Evolutionary conservation across 92 coral and sea anemone genomes (phyloP).

Genomic region (Siderastrea radians): DNA sequence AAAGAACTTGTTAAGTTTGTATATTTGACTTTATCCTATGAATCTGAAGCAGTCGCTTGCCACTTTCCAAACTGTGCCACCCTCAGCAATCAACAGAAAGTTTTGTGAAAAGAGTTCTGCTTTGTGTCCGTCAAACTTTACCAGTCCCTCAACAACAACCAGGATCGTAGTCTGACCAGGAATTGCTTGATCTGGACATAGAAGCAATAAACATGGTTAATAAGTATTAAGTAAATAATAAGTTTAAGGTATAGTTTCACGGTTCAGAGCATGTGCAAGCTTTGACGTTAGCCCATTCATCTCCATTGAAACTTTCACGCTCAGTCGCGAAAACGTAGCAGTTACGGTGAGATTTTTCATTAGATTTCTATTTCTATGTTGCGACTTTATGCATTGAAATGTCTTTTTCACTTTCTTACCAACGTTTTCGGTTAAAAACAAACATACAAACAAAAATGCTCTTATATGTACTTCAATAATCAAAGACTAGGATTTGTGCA

Average conservation of each 20-base stretch:
- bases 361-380: too few species aligned
- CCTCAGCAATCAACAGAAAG: conserved; percentile 94
- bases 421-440: too few species aligned
- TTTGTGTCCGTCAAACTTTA: conserved; percentile 90
- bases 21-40: conserved; percentile 40
- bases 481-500: too few species aligned
- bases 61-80: conserved; percentile 96
- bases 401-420: too few species aligned
- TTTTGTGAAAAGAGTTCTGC: conserved; percentile 89
- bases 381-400: too few species aligned
- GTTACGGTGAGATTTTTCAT: too few species aligned
- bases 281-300: too few species aligned
- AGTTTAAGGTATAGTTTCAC: neutral
- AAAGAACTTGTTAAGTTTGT: neutral
- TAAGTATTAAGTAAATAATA: neutral
- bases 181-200: conserved; percentile 84
- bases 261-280: too few species aligned
- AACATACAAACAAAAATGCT: too few species aligned
- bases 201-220: neutral
- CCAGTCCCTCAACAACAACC: conserved; percentile 89
- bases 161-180: conserved; percentile 95
- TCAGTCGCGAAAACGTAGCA: too few species aligned
- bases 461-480: too few species aligned
- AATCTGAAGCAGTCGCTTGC: conserved; percentile 98
- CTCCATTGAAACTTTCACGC: too few species aligned